Base-by-base conservation (phyloP, 2,888 invertebrate species). In the Dioctria linearis region DNA sequence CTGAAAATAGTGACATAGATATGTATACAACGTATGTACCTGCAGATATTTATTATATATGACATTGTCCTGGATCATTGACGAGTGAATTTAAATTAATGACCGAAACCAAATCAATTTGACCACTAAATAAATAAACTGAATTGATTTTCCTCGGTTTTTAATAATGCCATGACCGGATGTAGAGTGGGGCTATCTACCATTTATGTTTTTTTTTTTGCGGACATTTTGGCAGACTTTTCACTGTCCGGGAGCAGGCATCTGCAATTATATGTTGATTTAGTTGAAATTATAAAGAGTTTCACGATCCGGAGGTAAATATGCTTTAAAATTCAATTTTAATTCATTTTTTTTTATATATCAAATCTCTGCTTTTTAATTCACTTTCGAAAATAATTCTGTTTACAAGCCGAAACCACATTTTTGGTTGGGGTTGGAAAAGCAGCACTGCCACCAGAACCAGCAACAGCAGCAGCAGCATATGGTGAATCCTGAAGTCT, bases 121-220 rank as follows among this genome's bases (percentile, higher is more conserved):
- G 57, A 59, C 59, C 73, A 25, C 73, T 75, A 75, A 59, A 75
- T 75, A 75, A 75, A 75, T 75, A 69, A 75, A 75, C 40, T 13
- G 37, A 59, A 57, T 49, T 75, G 42, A 42, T 37, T 75, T 75
- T 43, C 9, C 42, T 13, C 42, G 13, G 42, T 42, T 75, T 75
- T 59, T 75, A 57, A 75, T 59, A 59, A 75, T 59, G 59, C 71
- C 39, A 40, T 42, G 25, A 54, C 51, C 65, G 65, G 40, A 40
- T 54, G 40, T 42, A 39, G 4, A 39, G 25, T 25, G 25, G 25
- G 25, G 25, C 25, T 25, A 25, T 25, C 25, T 25, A 25, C 25
- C 25, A 25, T 25, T 25, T 25, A 25, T 25, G 0, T 25, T 25
- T 25, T 25, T 25, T 25, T 25, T 25, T 25, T 25, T 25, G 25